A percentile compares a stretch with the other conserved stretches of the same genome.
Evolutionary conservation across 2,888 invertebrate species (phyloP).

Genomic region (Pandemis corylana): DNA sequence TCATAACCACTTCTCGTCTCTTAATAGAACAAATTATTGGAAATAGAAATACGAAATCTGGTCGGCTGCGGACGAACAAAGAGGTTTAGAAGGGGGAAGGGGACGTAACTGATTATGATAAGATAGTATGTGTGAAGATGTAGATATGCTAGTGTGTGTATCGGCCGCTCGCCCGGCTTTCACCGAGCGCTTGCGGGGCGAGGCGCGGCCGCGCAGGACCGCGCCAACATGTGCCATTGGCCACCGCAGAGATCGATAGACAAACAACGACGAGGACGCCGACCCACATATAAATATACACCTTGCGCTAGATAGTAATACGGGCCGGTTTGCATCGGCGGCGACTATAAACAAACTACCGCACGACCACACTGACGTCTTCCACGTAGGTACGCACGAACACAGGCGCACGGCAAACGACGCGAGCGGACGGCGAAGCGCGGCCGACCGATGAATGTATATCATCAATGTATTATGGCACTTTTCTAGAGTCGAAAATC

Average conservation of each 20-base stretch:
- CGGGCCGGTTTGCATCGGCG: constrained; percentile 68
- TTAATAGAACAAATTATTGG: constrained; percentile 57
- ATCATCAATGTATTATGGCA: constrained; percentile 76
- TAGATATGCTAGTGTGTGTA: constrained; percentile 58
- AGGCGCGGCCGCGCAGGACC: constrained; percentile 81
- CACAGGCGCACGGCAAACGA: constrained; percentile 72
- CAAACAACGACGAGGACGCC: constrained; percentile 84
- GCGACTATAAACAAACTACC: constrained; percentile 86
- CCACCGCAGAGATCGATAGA: constrained; percentile 86
- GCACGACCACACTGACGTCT: constrained; percentile 75
- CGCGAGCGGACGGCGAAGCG: constrained; percentile 75
- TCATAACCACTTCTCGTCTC: constrained; percentile 51
- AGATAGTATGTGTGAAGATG: constrained; percentile 58
- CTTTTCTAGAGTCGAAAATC: constrained; percentile 84
- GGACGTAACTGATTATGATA: constrained; percentile 65
- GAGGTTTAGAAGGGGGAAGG: constrained; percentile 46
- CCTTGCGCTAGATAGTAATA: constrained; percentile 68
- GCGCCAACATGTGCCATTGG: constrained; percentile 87
- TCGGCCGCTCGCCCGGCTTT: constrained; percentile 75
- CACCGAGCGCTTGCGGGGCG: constrained; percentile 68
- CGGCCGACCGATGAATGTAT: constrained; percentile 74
- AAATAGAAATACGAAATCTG: constrained; percentile 69
- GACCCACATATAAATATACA: constrained; percentile 77
- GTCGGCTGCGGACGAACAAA: constrained; percentile 57
- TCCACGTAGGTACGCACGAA: constrained; percentile 73